Evolutionary conservation across 2,797 vertebrate species (phyloP), one percentile per base, ranked within the genome.

Genomic region (Acridotheres tristis): DNA sequence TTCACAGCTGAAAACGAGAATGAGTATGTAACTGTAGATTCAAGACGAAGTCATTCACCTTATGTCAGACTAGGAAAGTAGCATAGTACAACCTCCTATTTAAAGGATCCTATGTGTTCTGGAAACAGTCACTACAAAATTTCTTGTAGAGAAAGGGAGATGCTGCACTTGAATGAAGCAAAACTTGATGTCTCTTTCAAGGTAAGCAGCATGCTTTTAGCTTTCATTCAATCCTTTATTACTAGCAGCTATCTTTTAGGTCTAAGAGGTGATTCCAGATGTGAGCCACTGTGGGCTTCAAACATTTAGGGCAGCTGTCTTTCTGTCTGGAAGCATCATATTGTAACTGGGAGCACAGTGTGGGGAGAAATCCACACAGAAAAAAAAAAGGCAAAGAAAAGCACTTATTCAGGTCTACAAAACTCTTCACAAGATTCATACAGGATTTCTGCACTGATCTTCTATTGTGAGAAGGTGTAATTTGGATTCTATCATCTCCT

Each of bases 101-200:
- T 25, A 77, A 84, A 75, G 27, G 69, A 77, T 65, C 40, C 12
- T 29, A 29, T 0, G 0, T 36, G 58, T n/a, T 84, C 58, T 54
- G 57, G 58, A 90, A 96, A 91, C 36, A 68, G 42, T n/a, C n/a
- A 27, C 62, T 23, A 54, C 13, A 45, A 61, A 91, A 90, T 72
- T 85, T 45, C 85, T 88, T 40, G n/a, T 13, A 72, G 54, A 13
- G 26, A 69, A 8, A 18, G 11, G 0, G 4, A 90, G 62, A 77
- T 26, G n/a, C 13, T 62, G 30, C 34, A 81, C 11, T 43, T 72
- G 26, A 62, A 81, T n/a, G 7, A 61, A 69, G 34, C 18, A 75
- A 17, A 76, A 17, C 25, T 34, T 40, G 48, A 29, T 48, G 78
- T 19, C 50, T 68, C 42, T 65, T 77, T 40, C 40, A 22, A 53